Conservation (phyloP, 2,888 invertebrate genomes). For the Idaea biselata region DNA sequence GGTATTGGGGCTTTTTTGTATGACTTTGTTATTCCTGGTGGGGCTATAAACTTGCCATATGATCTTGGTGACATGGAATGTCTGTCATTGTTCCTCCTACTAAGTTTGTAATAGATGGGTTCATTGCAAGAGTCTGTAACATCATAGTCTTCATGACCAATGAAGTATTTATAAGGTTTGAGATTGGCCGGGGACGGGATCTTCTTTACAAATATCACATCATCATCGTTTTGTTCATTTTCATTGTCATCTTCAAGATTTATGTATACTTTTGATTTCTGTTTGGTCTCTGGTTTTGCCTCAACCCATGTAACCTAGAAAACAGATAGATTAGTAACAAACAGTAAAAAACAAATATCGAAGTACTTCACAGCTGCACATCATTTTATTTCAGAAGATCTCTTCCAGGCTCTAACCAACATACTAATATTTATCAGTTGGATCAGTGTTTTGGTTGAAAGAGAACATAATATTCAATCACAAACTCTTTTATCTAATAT, state of each 20-base stretch:
- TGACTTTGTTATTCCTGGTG: slow-evolving; percentile 60
- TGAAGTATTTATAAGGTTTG: slow-evolving; percentile 56
- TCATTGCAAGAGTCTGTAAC: slow-evolving; percentile 40
- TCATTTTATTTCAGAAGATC: too few relatives aligned
- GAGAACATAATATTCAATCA: background rate
- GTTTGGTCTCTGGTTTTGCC: slow-evolving; percentile 47
- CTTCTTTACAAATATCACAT: slow-evolving; percentile 67
- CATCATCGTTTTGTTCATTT: slow-evolving; percentile 52
- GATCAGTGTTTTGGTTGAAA: background rate
- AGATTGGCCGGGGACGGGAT: slow-evolving; percentile 48
- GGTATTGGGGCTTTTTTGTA: slow-evolving; percentile 56
- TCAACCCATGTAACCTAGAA: slow-evolving; percentile 62
- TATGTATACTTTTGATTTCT: slow-evolving; percentile 55
- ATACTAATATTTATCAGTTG: background rate
- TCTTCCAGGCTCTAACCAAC: too few relatives aligned
- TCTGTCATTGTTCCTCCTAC: slow-evolving; percentile 49
- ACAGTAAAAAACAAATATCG: too few relatives aligned
- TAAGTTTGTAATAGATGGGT: slow-evolving; percentile 51
- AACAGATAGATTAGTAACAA: background rate
- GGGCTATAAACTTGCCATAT: slow-evolving; percentile 58
- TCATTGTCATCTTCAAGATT: slow-evolving; percentile 58
- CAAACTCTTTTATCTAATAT: too few relatives aligned
- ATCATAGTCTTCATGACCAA: slow-evolving; percentile 38
- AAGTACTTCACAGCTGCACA: too few relatives aligned
- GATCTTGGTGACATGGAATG: slow-evolving; percentile 51